Evolutionary conservation across 2,113 vertebrate species (phyloP).

Genomic region (Chitala chitala): DNA sequence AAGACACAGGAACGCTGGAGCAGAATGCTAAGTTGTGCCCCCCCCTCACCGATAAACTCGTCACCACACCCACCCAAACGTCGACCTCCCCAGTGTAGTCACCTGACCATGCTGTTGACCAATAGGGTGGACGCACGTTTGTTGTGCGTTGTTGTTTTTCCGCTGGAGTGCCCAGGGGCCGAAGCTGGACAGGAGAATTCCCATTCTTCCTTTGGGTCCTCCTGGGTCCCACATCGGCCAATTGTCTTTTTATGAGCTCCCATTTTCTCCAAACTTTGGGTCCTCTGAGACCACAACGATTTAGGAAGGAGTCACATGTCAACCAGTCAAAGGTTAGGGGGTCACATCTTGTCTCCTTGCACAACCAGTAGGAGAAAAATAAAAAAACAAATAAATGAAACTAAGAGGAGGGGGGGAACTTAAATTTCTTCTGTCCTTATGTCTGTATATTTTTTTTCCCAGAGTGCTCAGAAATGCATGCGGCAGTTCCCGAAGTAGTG

Average conservation of each 20-base stretch:
- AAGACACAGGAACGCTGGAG: conserved; percentile 61
- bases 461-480: background rate
- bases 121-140: conserved; percentile 33
- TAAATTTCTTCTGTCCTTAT: background rate
- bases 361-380: conserved; percentile 36
- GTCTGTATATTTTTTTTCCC: background rate
- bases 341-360: conserved; percentile 47
- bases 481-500: background rate
- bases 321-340: conserved; percentile 50
- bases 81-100: conserved; percentile 54
- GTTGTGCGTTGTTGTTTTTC: conserved; percentile 40
- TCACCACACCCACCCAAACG: conserved; percentile 35
- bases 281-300: conserved; percentile 36
- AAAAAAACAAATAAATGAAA: no score
- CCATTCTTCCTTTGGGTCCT: conserved; percentile 33
- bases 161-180: conserved; percentile 31
- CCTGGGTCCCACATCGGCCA: conserved; percentile 25
- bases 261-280: conserved; percentile 12
- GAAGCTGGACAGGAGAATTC: conserved; percentile 24
- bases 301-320: conserved; percentile 54
- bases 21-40: conserved; percentile 54
- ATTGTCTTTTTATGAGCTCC: conserved; percentile 26
- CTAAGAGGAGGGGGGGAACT: conserved; percentile 15
- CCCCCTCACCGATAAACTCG: conserved; percentile 12
- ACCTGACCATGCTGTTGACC: conserved; percentile 53